Base-by-base conservation (phyloP, 2,888 invertebrate species). In the Caenorhabditis panamensis region DNA sequence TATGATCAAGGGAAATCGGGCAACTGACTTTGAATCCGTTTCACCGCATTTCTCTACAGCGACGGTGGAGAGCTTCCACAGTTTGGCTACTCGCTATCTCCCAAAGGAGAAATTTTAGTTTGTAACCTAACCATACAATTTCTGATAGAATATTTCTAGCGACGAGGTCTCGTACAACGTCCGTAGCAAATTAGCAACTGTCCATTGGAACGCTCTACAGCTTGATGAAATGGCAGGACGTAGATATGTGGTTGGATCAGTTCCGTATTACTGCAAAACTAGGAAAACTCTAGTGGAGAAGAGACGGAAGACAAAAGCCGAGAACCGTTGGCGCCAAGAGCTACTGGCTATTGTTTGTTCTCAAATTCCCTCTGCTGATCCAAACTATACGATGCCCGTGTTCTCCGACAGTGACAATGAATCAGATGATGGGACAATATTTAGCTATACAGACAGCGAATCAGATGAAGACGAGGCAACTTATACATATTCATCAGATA, bases 101-200 rank as follows among this genome's bases (percentile, higher is more conserved):
- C 59, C 59, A 1, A 59, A 59, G n/a, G 59, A 59, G n/a, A 41
- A 59, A 11, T 59, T 59, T 16, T 59, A 22, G 59, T 59, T 22
- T 22, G 59, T 59, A 11, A 11, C 36, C 11, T 11, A 36, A 36
- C 5, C 36, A 36, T 5, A 36, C 6, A 36, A n/a, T n/a, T n/a
- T n/a, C n/a, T 11, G 36, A 36, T 11, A 36, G 36, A 54, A n/a
- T n/a, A n/a, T n/a, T 56, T 56, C 1, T 18, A 56, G 56, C 18
- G 56, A 56, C 18, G 8, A 56, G 4, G 6, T 3, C 4, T 13
- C n/a, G 3, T 56, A 56, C 18, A 24, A 31, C 1, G 5, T 56
- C 2, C 56, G 56, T n/a, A 18, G n/a, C n/a, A 56, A 56, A n/a
- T n/a, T 31, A 1, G 56, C 56, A 11, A n/a, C 31, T 9, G 4